Evolutionary conservation across 2,888 invertebrate genomes (phyloP), one percentile per base, ranked within the genome.

Genomic region (Hydrotaea cyrtoneurina): DNA sequence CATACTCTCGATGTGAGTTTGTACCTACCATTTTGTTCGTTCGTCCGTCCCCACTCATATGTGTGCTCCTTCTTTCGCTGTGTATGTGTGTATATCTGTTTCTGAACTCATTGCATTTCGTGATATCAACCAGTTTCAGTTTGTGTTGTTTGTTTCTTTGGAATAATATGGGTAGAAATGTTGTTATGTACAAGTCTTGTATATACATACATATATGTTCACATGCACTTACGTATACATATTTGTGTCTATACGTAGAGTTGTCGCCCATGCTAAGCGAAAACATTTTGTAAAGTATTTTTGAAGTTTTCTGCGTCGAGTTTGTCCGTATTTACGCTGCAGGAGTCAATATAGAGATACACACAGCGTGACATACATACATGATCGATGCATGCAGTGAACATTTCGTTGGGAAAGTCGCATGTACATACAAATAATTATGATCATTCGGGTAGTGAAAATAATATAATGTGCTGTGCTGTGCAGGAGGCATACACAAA

Each of bases 231-330:
- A 13, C 43, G 5, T 50, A n/a, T n/a, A n/a, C 15, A 15, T n/a
- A n/a, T 50, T 5, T 50, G 50, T 50, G 50, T 50, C 1, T n/a
- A 10, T 39, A 1, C 10, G 7, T 39, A 3, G 8, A 50, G 50
- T 15, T 50, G 50, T 50, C 50, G 50, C n/a, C n/a, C 50, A n/a
- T 50, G 50, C n/a, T 64, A n/a, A 36, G 19, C 66, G 21, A 43
- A 66, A 39, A 66, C 66, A 66, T 46, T 46, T 69, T 69, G 69
- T 69, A 69, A 69, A 46, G 69, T 69, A 62, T 62, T 62, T 62
- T 62, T 62, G 31, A 13, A 15, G 62, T 62, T 46, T 69, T 46
- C 46, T 31, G 31, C 7, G 31, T 7, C 2, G 31, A 10, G 15
- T 69, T 69, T 23, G 13, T 8, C 36, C 36, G 8, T 39, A 39